Evolutionary conservation across 2,113 vertebrate species (phyloP).

Genomic region (Silurus asotus): DNA sequence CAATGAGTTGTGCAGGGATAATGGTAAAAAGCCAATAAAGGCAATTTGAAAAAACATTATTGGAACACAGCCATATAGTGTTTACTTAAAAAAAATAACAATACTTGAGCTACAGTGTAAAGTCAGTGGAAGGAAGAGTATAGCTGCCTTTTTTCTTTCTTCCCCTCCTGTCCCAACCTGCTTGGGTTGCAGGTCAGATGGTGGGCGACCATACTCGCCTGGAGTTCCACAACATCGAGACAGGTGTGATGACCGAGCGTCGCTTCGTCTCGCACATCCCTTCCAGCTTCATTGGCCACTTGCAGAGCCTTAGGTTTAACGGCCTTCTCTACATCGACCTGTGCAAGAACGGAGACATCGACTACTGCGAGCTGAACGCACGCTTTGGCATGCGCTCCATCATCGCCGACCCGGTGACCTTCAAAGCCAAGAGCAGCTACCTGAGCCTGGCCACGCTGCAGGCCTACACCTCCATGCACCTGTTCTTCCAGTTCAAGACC

Average conservation of each 20-base stretch:
- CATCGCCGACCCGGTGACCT: slow-evolving; percentile 96
- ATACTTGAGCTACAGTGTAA: slow-evolving; percentile 34
- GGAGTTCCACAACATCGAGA: slow-evolving; percentile 99
- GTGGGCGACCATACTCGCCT: slow-evolving; percentile 97
- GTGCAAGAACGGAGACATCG: slow-evolving; percentile 98
- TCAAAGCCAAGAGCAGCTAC: slow-evolving; percentile 97
- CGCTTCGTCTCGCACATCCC: slow-evolving; percentile 91
- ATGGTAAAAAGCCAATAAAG: neutral
- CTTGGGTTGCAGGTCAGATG: slow-evolving; percentile 86
- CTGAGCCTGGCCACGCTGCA: slow-evolving; percentile 93
- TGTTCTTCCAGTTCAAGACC: slow-evolving; percentile 99
- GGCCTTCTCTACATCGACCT: slow-evolving; percentile 97
- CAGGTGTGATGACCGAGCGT: slow-evolving; percentile 96
- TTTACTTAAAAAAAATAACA: neutral
- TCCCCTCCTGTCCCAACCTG: slow-evolving; percentile 69
- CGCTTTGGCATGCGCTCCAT: slow-evolving; percentile 95
- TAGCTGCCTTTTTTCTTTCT: slow-evolving; percentile 57
- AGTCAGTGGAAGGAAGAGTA: slow-evolving; percentile 42
- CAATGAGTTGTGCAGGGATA: too few relatives aligned
- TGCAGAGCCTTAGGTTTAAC: slow-evolving; percentile 96
- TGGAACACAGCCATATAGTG: slow-evolving; percentile 3
- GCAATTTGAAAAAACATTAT: neutral
- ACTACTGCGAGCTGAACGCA: slow-evolving; percentile 95
- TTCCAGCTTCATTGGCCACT: slow-evolving; percentile 96
- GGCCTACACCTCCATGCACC: slow-evolving; percentile 98